Evolutionary conservation across 2,888 invertebrate species (phyloP), one percentile per base, ranked within the genome.

Genomic region (Eulithis testata): DNA sequence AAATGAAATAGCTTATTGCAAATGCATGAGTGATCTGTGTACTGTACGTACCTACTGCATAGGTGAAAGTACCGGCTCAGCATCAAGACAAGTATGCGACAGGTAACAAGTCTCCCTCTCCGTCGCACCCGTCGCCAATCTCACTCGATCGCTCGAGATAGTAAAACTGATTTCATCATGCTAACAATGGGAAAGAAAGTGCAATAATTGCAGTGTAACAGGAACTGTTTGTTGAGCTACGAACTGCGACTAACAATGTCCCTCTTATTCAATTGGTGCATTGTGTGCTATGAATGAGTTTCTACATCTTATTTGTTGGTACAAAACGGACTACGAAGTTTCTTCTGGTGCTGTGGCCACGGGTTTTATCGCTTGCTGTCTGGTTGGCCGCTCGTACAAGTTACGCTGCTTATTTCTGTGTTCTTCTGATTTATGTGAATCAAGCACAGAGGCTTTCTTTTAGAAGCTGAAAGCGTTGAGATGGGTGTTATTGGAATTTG

Each of bases 181-280:
- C 80, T 85, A 88, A 90, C 86, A 91, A 89, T 89, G 85, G 86
- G 89, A 93, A 84, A 86, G 90, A 84, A 94, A 90, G 87, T 91
- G 89, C 87, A 88, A 83, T 88, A 94, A 92, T 84, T 88, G 90
- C 84, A 90, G 90, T 84, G 87, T 93, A 78, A 75, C 82, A 85
- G 87, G 86, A 85, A 86, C 81, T 79, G 67, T 64, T 71, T 65
- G 59, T 53, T 55, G 61, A 66, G 66, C 51, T 66, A 63, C 60
- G 55, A 60, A 60, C 62, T 66, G 52, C 62, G 51, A 60, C 66
- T 65, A 60, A 60, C 60, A 56, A 66, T 63, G 63, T 59, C 55
- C 65, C 63, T 63, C 59, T 54, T 56, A 66, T 60, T 68, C 60
- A 58, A 65, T 64, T 50, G 56, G 27, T 50, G 56, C 45, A 55